Evolutionary conservation across 2,797 vertebrate genomes (phyloP).

Genomic region (Sebastes cheni): DNA sequence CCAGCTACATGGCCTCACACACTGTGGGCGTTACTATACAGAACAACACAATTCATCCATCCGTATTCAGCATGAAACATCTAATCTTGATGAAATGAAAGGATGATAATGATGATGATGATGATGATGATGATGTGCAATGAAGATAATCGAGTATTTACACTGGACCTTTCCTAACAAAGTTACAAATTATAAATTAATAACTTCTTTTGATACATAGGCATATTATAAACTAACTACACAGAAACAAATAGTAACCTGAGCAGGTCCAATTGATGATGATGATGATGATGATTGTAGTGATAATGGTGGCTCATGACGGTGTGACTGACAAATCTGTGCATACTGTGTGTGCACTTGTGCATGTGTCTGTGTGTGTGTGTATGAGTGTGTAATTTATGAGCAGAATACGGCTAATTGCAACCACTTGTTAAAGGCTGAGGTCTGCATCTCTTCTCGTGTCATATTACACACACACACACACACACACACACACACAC

Average conservation of each 20-base stretch:
- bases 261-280: slow-evolving; percentile 12
- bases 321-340: slow-evolving; percentile 13
- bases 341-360: not conserved
- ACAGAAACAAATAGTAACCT: slow-evolving; percentile 17
- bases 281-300: not conserved
- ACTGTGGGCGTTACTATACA: not conserved
- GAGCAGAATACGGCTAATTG: slow-evolving; percentile 50
- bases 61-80: not conserved
- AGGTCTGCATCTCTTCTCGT: slow-evolving; percentile 43
- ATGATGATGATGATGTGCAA: not conserved
- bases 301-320: not conserved
- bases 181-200: slow-evolving; percentile 11
- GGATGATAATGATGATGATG: too few species aligned
- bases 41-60: not conserved
- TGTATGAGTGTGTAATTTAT: slow-evolving; percentile 32
- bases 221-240: slow-evolving; percentile 8
- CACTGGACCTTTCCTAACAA: not conserved
- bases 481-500: not conserved
- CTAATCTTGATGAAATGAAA: not conserved
- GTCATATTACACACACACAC: slow-evolving; percentile 23
- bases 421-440: slow-evolving; percentile 48
- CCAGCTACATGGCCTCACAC: too few species aligned
- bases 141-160: slow-evolving; percentile 5
- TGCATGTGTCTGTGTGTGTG: not conserved
- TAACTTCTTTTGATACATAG: not conserved